Base-by-base conservation (phyloP, 2,797 vertebrate species). In the Loriculus beryllinus region DNA sequence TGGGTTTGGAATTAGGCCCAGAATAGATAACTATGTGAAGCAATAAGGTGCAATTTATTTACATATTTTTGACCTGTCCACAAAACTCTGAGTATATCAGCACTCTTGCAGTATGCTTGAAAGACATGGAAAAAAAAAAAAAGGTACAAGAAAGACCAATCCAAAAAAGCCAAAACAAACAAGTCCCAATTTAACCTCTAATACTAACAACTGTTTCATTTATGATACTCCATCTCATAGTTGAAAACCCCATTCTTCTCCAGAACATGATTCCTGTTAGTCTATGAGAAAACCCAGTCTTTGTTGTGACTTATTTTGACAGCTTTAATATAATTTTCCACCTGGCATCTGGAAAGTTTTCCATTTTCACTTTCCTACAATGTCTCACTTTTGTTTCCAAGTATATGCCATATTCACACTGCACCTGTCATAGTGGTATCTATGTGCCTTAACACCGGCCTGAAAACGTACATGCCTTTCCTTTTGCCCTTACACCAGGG, bases 291-390 rank as follows among this genome's bases (percentile, higher is more conserved):
- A 94, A 88, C 64, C 49, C 82, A 91, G 37, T 70, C 75, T 92
- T 68, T 96, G 88, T 95, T 96, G 90, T 96, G 95, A 95, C 92
- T 96, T 90, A 94, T 87, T 96, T 94, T 96, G 96, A 95, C 91
- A 96, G 91, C 42, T 96, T 97, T 96, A 94, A 90, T 97, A 93
- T 60, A 2, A 95, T 94, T 88, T 94, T 88, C 88, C 91, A 94
- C 89, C 88, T 96, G 92, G 91, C 85, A 96, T 82, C 92, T 93
- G 95, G 91, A 93, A 96, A 82, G 92, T 77, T 95, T 96, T 96
- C 92, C 87, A 90, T 95, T 94, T 92, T 91, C 92, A 90, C 90
- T 92, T 93, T 77, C 82, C 70, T 91, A 67, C 65, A 25, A 67
- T 74, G 80, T 94, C 95, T 94, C 92, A 93, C 92, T 96, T 92